Base-by-base conservation (phyloP, 2,113 vertebrate genomes). In the Platysteira castanea region DNA sequence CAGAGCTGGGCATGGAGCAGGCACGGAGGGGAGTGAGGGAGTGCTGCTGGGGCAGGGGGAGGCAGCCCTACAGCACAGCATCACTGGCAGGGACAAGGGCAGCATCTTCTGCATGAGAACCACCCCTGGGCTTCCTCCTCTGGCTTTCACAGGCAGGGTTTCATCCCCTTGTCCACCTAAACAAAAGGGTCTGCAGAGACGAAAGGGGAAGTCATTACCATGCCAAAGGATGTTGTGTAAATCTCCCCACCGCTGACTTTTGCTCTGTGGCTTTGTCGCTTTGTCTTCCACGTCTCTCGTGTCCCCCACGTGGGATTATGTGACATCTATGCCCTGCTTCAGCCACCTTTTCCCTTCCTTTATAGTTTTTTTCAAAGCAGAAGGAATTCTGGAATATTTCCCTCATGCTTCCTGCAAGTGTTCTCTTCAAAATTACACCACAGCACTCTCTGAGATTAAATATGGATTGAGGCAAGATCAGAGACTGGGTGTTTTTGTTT, bases 381-480 rank as follows among this genome's bases (percentile, higher is more conserved):
- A 89, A 69, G 41, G 42, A 81, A 65, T 44, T 6, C 78, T 85
- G 77, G 68, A 84, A 89, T 92, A 53, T 84, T 56, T 92, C 33
- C n/a, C 60, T 28, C 13, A 2, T 59, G 23, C 61, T 89, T 85
- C 46, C 73, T 61, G n/a, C 57, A 91, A 83, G 41, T 76, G 80
- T 70, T 87, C 23, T 68, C 84, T 69, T 82, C 76, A 93, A 80
- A 94, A 30, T 53, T 63, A 67, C 30, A 93, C 53, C 49, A 69
- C 54, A 53, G 83, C 85, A 93, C 74, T 93, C 78, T 87, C 74
- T 2, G n/a, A 93, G 70, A 93, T 93, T 89, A 89, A 91, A 94
- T 87, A 91, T 75, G 74, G 81, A 85, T 59, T 50, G 63, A 89
- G 70, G 59, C 67, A 80, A 79, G 42, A 73, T 83, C 84, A 85